Percentiles rank a stretch among this genome's conserved stretches.
Evolutionary conservation across 2,888 invertebrate species (phyloP).

Genomic region (Helicoverpa assulta): DNA sequence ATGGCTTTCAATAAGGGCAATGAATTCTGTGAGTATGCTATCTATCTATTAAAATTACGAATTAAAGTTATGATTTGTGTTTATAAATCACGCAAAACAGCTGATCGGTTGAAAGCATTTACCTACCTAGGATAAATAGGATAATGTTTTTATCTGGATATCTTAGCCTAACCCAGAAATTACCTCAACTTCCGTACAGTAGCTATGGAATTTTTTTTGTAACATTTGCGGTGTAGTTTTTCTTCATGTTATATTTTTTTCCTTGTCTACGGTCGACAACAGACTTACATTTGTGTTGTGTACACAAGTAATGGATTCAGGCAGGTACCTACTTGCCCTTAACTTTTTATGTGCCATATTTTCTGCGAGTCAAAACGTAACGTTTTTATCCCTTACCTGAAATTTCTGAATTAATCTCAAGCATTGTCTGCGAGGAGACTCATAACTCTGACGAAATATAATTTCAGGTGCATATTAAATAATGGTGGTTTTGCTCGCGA

Average conservation of each 20-base stretch:
- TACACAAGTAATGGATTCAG: conserved; percentile 4
- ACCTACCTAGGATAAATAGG: too few species aligned
- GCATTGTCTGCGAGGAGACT: conserved; percentile 38
- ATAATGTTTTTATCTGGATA: too few species aligned
- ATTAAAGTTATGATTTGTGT: neutral
- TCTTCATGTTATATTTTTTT: neutral
- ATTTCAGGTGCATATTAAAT: conserved; percentile 56
- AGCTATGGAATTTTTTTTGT: too few species aligned
- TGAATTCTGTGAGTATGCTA: conserved; percentile 84
- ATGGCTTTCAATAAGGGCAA: conserved; percentile 76
- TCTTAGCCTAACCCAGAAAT: too few species aligned
- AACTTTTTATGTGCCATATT: conserved; percentile 39
- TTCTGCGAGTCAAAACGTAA: conserved; percentile 23
- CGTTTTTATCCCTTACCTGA: conserved; percentile 41
- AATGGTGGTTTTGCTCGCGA: conserved; percentile 18
- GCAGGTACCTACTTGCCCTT: neutral
- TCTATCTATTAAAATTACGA: neutral
- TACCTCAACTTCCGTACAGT: too few species aligned
- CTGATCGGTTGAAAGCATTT: too few species aligned
- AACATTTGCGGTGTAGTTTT: conserved; percentile 2
- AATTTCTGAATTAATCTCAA: conserved; percentile 50
- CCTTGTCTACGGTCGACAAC: conserved; percentile 4
- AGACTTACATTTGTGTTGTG: conserved; percentile 6
- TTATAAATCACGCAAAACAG: too few species aligned
- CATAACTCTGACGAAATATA: conserved; percentile 44